Base-by-base conservation (phyloP, 2,797 vertebrate species). In the Apogon hyalosoma region DNA sequence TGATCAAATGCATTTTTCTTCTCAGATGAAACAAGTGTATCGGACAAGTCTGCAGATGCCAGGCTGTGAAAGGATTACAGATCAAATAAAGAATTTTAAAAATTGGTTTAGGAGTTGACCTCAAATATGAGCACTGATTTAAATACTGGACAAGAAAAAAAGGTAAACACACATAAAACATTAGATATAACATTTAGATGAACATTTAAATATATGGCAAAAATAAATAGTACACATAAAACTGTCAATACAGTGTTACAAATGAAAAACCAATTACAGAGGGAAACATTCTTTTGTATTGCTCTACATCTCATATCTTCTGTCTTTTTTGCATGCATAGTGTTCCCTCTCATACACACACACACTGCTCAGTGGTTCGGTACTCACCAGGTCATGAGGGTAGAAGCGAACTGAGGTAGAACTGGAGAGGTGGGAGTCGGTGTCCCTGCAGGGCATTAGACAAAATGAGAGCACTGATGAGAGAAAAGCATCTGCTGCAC, bases 321-420 rank as follows among this genome's bases (percentile, higher is more conserved):
- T 19, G 6, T 38, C 10, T 24, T 12, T 28, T 16, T 18, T 33
- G 15, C 13, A 15, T 50, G 13, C 19, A 15, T 3, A 16, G 8
- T 39, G 19, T 18, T 48, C 9, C n/a, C 1, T 31, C 1, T 7
- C 15, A 38, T 3, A 28, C 54, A 13, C 15, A 19, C 2, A 39
- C 2, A 56, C 21, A 66, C 5, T 18, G 28, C 18, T 40, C 50
- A 60, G 31, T 51, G 39, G 61, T 61, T 64, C 48, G 82, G 55
- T 60, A 94, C 97, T 96, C 95, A 99, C 98, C 95, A 99, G 95
- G 95, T 99, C 98, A 88, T 99, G 97, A 93, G 97, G 96, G 90
- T 96, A 98, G 94, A 98, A 99, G 90, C 97, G 97, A 95, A 99
- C 98, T 97, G 98, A 99, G 97, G 97, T 99, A 99, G 98, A 98